Base-by-base conservation (phyloP, 1,140 invertebrate genomes). In the Planococcus citri region DNA sequence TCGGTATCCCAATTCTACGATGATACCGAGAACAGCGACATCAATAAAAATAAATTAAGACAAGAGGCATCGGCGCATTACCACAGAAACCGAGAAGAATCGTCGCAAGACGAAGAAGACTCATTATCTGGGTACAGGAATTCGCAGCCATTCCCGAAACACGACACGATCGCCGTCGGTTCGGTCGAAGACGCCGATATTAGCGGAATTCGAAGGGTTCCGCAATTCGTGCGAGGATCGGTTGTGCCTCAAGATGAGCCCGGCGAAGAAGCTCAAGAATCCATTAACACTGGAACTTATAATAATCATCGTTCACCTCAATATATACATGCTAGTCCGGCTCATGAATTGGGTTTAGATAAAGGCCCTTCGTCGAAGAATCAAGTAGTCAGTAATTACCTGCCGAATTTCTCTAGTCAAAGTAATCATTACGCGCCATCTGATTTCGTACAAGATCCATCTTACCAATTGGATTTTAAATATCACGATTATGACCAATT, bases 401-500 rank as follows among this genome's bases (percentile, higher is more conserved):
- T 64, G 60, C 60, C 60, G 14, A 64, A 27, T 64, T 64, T 25
- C 24, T 64, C 60, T 64, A 64, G 60, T 64, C 60, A 64, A 64
- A 64, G 25, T 64, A 64, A 64, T 27, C 71, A 72, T 24, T 69
- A 58, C 33, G 51, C 27, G 8, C 20, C 29, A 20, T 70, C 69
- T 9, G 71, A 70, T 25, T 51, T 70, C 4, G 27, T 72, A 9
- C 70, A 71, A 27, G 71, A 72, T 37, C 69, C 70, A 51, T 57
- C 61, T 67, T 72, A 73, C 58, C 68, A 71, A 17, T 70, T 92
- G 71, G 88, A 89, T 69, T 95, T 91, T 78, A 85, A 86, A 20
- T 96, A 97, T 78, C 94, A 97, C 77, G 87, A 94, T 79, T 90
- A 94, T 76, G 87, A 92, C 6, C 84, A 89, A 73, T 85, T 97